Base-by-base conservation (phyloP, 1,140 invertebrate genomes). In the Sogatella furcifera region DNA sequence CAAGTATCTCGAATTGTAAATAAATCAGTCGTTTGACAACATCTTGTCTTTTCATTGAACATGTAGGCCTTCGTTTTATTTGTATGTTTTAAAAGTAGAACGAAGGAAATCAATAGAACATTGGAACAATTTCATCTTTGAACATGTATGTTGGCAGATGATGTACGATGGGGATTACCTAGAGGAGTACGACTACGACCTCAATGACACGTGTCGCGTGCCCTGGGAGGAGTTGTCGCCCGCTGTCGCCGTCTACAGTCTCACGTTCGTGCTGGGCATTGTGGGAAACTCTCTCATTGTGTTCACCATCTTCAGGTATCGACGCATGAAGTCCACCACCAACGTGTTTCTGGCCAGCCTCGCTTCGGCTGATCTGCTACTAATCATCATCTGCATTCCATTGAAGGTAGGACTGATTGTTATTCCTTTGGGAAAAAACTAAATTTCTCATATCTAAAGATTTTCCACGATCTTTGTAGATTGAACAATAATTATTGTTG, bases 381-480 rank as follows among this genome's bases (percentile, higher is more conserved):
- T 89, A 8, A 84, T 88, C 55, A 73, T 81, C 24, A 78, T 88
- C 65, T 89, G 86, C 71, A 84, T 89, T 56, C 86, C 86, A 10
- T 81, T 89, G 0, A 89, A 87, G 79, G 84, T 86, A 74, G 77
- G 74, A 62, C 4, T 6, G 6, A 28, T 28, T 6, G 6, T 28
- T 28, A 28, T 28, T 17, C n/a, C n/a, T n/a, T n/a, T 13, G 15
- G n/a, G n/a, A n/a, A n/a, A n/a, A n/a, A n/a, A n/a, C n/a, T n/a
- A n/a, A n/a, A n/a, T n/a, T n/a, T n/a, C n/a, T n/a, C n/a, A n/a
- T n/a, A n/a, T n/a, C n/a, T n/a, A n/a, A n/a, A n/a, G n/a, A n/a
- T n/a, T n/a, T n/a, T n/a, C n/a, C n/a, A n/a, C n/a, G n/a, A n/a
- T n/a, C n/a, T n/a, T n/a, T n/a, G n/a, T n/a, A n/a, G n/a, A n/a